Percentiles rank a stretch among this genome's conserved stretches.
Evolutionary conservation across 2,888 invertebrate genomes (phyloP).

Genomic region (Hanleya hanleyi): DNA sequence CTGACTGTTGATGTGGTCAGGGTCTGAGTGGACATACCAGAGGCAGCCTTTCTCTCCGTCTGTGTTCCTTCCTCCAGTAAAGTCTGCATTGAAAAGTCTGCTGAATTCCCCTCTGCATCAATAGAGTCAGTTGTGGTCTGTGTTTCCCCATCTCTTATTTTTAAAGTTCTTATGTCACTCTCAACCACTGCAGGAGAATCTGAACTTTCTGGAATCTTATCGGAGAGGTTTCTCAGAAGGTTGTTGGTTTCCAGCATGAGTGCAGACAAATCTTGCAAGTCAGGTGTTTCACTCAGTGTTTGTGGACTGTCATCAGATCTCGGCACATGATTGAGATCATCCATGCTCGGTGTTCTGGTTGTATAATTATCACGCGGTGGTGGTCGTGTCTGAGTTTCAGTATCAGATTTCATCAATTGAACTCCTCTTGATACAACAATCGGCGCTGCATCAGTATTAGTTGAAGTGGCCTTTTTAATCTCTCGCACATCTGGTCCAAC

Average conservation of each 20-base stretch:
- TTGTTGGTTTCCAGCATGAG: slow-evolving; percentile 54
- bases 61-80: neutral
- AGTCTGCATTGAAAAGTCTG: neutral
- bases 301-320: neutral
- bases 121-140: slow-evolving; percentile 41
- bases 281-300: neutral
- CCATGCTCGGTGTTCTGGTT: slow-evolving; percentile 44
- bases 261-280: slow-evolving; percentile 35
- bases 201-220: slow-evolving; percentile 35
- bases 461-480: neutral
- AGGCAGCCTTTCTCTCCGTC: slow-evolving; percentile 9
- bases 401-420: neutral
- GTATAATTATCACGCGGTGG: no score
- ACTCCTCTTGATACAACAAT: neutral
- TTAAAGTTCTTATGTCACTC: neutral
- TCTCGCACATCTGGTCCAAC: neutral
- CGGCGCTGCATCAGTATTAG: no score
- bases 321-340: slow-evolving; percentile 31
- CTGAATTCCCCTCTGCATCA: neutral
- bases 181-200: neutral
- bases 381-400: slow-evolving; percentile 30
- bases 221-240: slow-evolving; percentile 33
- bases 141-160: slow-evolving; percentile 28
- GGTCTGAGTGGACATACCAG: slow-evolving; percentile 1
- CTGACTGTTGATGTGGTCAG: slow-evolving; percentile 30